phyloP scores from a whole-genome alignment of 1,140 invertebrate species.

The Onthophagus taurus region DNA sequence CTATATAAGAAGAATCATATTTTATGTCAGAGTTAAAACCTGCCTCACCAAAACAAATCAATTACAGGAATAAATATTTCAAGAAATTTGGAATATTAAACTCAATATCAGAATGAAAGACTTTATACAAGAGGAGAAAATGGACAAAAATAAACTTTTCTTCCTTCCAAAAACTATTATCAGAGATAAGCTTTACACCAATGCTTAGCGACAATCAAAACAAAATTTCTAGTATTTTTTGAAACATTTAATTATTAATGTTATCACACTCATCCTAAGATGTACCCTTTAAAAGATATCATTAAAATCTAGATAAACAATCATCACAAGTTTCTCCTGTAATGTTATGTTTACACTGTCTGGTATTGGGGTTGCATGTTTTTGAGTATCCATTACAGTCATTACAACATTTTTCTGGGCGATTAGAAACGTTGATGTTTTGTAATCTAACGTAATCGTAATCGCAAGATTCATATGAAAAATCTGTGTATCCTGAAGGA shows the following conservation, averaged over 20 bases:
- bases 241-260: too few species aligned
- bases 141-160: slow-evolving; percentile 84
- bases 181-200: too few species aligned
- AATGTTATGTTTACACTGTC: slow-evolving; percentile 63
- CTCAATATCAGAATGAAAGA: too few species aligned
- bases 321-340: slow-evolving; percentile 67
- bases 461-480: slow-evolving; percentile 76
- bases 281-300: slow-evolving; percentile 68
- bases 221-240: too few species aligned
- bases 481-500: slow-evolving; percentile 59
- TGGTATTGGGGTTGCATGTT: slow-evolving; percentile 69
- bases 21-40: too few species aligned
- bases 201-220: too few species aligned
- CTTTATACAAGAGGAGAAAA: too few species aligned
- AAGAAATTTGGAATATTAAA: too few species aligned
- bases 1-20: too few species aligned
- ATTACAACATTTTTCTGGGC: slow-evolving; percentile 57
- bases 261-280: slow-evolving; percentile 73
- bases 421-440: slow-evolving; percentile 46
- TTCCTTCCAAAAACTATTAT: slow-evolving; percentile 60
- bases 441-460: slow-evolving; percentile 74
- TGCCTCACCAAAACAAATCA: too few species aligned
- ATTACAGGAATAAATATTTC: too few species aligned
- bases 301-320: slow-evolving; percentile 85
- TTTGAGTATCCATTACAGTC: slow-evolving; percentile 81